Evolutionary conservation across 2,113 vertebrate species (phyloP).

Genomic region (Edolisoma coerulescens): DNA sequence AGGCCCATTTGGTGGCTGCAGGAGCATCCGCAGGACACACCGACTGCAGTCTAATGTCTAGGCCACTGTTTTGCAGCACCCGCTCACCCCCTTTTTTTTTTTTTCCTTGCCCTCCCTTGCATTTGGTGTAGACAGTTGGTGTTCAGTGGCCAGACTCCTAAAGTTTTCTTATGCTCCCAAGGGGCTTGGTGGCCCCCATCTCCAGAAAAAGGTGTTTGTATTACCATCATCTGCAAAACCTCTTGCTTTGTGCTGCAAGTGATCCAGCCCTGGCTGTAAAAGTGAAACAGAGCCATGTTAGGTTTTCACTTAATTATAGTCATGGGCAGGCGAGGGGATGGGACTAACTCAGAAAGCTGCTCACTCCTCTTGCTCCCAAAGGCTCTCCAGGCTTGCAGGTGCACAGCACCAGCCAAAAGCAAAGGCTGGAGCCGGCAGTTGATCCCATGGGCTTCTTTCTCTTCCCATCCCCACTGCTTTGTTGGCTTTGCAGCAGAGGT

Average conservation of each 20-base stretch:
- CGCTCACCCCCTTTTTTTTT: not conserved
- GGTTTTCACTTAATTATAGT: not conserved
- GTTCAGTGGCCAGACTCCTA: not conserved
- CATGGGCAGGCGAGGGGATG: not conserved
- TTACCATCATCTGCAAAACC: not conserved
- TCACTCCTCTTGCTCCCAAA: not conserved
- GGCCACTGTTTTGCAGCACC: not conserved
- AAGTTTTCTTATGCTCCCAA: not conserved
- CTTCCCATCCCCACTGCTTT: not conserved
- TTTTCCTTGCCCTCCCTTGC: not conserved
- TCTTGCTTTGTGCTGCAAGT: not conserved
- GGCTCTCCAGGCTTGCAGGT: not conserved
- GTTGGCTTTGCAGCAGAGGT: not conserved
- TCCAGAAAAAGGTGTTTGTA: not conserved
- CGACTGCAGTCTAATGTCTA: not conserved
- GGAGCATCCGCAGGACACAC: not conserved
- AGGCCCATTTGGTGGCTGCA: not conserved
- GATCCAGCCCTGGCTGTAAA: not conserved
- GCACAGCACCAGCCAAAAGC: not conserved
- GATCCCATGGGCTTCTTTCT: not conserved
- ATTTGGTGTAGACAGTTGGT: not conserved
- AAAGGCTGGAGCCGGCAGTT: accelerated
- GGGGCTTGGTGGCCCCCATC: not conserved
- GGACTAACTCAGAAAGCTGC: not conserved
- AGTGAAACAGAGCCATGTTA: not conserved